Percentiles rank a stretch among this genome's conserved stretches.
These are phyloP conservation scores for Cerastis leucographa DNA, from an alignment of 2,888 invertebrate species.

Conservation along the genomic window DNA sequence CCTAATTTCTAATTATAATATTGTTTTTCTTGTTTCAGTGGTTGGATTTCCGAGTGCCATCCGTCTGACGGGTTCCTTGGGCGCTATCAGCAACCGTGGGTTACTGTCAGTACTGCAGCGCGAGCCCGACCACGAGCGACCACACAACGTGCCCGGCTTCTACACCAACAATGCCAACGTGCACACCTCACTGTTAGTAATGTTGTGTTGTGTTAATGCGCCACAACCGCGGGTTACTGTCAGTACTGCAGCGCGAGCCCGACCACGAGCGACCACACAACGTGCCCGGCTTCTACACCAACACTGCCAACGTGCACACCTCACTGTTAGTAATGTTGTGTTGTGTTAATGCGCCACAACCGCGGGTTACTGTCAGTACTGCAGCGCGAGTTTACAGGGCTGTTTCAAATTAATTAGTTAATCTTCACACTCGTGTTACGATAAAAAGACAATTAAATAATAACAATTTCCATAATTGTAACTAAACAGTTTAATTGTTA, in stretches of 20 bases:
- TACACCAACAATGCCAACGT: slow-evolving; percentile 77
- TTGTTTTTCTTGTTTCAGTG: slow-evolving; percentile 64
- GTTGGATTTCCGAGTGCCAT: slow-evolving; percentile 80
- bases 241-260: slow-evolving; percentile 31
- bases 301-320: slow-evolving; percentile 74
- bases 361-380: neutral
- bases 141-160: slow-evolving; percentile 88
- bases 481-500: neutral
- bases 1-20: neutral
- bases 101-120: slow-evolving; percentile 79
- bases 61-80: slow-evolving; percentile 87
- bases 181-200: slow-evolving; percentile 80
- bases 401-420: neutral
- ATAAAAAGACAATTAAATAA: neutral
- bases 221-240: neutral
- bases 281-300: slow-evolving; percentile 87
- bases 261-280: slow-evolving; percentile 86
- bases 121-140: slow-evolving; percentile 84
- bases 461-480: neutral
- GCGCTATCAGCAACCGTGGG: slow-evolving; percentile 85
- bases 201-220: neutral
- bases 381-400: neutral
- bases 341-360: neutral
- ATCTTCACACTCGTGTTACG: neutral
- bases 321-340: slow-evolving; percentile 75